Percentiles rank a stretch among this genome's conserved stretches.
Conservation (phyloP, 2,888 invertebrate genomes). For the Unio delphinus region DNA sequence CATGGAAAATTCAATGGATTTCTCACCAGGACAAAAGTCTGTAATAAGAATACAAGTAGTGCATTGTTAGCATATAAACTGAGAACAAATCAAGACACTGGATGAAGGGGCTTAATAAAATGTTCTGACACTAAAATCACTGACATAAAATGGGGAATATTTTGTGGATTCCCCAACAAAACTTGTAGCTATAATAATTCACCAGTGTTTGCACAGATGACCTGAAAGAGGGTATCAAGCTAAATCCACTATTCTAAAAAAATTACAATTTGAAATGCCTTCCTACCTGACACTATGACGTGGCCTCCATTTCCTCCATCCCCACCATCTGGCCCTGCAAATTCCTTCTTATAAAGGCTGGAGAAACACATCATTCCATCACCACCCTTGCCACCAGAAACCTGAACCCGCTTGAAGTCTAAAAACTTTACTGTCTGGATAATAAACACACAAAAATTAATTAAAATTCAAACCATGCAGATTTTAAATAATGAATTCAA, state of each 20-base stretch:
- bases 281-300: conserved; percentile 82
- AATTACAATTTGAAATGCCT: background rate
- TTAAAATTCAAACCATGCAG: no score
- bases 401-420: conserved; percentile 80
- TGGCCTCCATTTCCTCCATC: conserved; percentile 98
- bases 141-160: no score
- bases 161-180: no score
- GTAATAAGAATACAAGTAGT: no score
- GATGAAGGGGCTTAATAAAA: no score
- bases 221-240: background rate
- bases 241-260: background rate
- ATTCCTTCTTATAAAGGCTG: conserved; percentile 85
- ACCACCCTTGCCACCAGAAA: conserved; percentile 91
- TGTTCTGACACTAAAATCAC: no score
- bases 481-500: no score
- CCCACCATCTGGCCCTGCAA: conserved; percentile 91
- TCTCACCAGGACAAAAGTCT: no score
- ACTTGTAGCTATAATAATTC: no score
- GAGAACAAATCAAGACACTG: no score
- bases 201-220: background rate
- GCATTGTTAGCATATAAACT: no score
- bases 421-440: conserved; percentile 75
- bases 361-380: conserved; percentile 93
- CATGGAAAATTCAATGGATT: no score
- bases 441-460: background rate